phyloP scores from a whole-genome alignment of 2,113 vertebrate genomes.

The Myrmecobius fasciatus region DNA sequence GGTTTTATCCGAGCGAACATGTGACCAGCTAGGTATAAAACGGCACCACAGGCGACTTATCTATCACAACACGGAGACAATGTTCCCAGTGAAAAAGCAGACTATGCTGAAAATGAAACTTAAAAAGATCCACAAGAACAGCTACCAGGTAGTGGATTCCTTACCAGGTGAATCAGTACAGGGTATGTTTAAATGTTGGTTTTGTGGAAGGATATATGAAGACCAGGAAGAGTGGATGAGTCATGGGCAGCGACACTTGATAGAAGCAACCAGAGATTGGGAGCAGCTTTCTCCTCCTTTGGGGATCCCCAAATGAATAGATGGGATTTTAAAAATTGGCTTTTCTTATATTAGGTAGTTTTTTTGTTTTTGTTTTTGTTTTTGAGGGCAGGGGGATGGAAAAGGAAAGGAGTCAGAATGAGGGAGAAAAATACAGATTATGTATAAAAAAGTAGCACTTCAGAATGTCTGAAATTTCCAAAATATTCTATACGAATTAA shows the following conservation, averaged over 20 bases:
- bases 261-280: slow-evolving; percentile 87
- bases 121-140: slow-evolving; percentile 92
- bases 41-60: slow-evolving; percentile 81
- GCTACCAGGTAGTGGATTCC: slow-evolving; percentile 89
- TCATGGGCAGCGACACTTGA: slow-evolving; percentile 87
- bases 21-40: slow-evolving; percentile 81
- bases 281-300: slow-evolving; percentile 81
- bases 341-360: slow-evolving; percentile 49
- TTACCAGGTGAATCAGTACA: slow-evolving; percentile 77
- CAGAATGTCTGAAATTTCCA: background rate
- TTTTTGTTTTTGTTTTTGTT: background rate
- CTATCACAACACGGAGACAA: slow-evolving; percentile 77
- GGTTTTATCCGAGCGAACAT: slow-evolving; percentile 84
- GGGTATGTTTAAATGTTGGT: slow-evolving; percentile 86
- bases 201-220: slow-evolving; percentile 84
- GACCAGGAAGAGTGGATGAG: slow-evolving; percentile 90
- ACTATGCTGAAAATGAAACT: slow-evolving; percentile 94
- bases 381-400: slow-evolving; percentile 16
- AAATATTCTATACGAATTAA: slow-evolving; percentile 18
- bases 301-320: slow-evolving; percentile 69
- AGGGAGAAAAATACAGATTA: slow-evolving; percentile 15
- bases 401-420: background rate
- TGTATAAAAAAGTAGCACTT: background rate
- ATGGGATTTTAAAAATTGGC: background rate
- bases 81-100: slow-evolving; percentile 82